These are phyloP conservation scores for Varanus salvator DNA, from an alignment of 2,113 vertebrate species.

Conservation along the genomic window DNA sequence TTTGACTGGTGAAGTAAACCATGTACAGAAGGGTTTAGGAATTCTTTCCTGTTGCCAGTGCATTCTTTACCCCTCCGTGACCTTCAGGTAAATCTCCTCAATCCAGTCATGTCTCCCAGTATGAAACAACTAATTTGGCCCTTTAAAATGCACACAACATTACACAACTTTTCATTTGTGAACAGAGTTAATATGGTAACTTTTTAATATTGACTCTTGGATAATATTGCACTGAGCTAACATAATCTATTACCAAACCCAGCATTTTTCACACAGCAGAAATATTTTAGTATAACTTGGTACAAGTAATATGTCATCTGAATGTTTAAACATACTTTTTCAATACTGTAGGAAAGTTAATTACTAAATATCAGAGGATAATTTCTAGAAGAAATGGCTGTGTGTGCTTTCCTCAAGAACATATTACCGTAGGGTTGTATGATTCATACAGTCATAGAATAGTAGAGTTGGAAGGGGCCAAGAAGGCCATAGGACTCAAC, in stretches of 20 bases:
- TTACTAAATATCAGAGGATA: neutral
- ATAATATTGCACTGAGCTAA: conserved; percentile 1
- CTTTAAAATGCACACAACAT: conserved; percentile 33
- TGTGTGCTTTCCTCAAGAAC: neutral
- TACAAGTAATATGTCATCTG: neutral
- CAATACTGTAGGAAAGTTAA: accelerated
- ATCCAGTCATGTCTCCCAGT: no score
- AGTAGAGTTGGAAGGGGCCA: no score
- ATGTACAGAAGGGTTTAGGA: neutral
- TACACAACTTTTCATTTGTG: neutral
- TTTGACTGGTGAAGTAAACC: neutral
- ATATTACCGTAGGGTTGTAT: neutral
- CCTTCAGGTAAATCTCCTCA: no score
- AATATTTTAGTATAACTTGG: neutral
- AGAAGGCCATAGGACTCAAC: no score
- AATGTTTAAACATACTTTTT: neutral
- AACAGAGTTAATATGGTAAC: conserved; percentile 5
- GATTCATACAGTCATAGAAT: no score
- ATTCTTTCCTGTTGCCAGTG: neutral
- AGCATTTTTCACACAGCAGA: conserved; percentile 26
- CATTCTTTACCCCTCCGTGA: no score
- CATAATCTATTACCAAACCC: neutral
- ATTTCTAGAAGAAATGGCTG: neutral
- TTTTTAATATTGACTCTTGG: conserved; percentile 25
- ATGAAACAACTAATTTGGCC: neutral